Evolutionary conservation across 1,140 invertebrate genomes (phyloP), one percentile per base, ranked within the genome.

Genomic region (Bombyx mori): DNA sequence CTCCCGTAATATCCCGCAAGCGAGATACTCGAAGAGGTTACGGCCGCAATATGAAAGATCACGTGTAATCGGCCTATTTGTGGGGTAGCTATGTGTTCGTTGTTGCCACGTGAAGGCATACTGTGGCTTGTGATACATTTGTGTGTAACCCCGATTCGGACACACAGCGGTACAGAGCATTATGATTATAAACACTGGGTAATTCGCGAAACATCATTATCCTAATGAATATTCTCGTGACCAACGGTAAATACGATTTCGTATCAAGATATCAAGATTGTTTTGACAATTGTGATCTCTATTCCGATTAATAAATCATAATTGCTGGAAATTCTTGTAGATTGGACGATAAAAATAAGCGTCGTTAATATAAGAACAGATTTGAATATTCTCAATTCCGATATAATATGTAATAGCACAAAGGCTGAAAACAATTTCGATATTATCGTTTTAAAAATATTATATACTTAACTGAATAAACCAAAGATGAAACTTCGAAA

Each of bases 171-270:
- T 61, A 65, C 62, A 68, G 68, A 62, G 68, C 70, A 82, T 82
- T 84, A 79, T 81, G 73, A 73, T 69, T 75, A 83, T 82, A 83
- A 81, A 77, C 75, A 77, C 70, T 66, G 78, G 76, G 79, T 84
- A 83, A 83, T 84, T 83, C 76, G 77, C 75, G 65, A 80, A 85
- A 83, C 82, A 83, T 81, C 71, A 81, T 86, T 84, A 81, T 79
- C 74, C 73, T 77, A 86, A 82, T 81, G 78, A 82, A 78, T 73
- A 79, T 76, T 64, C 64, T 68, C 58, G 60, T 66, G 65, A 65
- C 58, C 53, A 64, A 60, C 60, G 65, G 58, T 60, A 61, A 69
- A 61, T 60, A 59, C 54, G 9, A 54, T 6, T 12, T 54, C 53
- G 6, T 44, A 8, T 44, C 18, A 12, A 18, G 10, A 12, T 52